Conservation (phyloP, 2,888 invertebrate species). For the Augochlorella aurata region DNA sequence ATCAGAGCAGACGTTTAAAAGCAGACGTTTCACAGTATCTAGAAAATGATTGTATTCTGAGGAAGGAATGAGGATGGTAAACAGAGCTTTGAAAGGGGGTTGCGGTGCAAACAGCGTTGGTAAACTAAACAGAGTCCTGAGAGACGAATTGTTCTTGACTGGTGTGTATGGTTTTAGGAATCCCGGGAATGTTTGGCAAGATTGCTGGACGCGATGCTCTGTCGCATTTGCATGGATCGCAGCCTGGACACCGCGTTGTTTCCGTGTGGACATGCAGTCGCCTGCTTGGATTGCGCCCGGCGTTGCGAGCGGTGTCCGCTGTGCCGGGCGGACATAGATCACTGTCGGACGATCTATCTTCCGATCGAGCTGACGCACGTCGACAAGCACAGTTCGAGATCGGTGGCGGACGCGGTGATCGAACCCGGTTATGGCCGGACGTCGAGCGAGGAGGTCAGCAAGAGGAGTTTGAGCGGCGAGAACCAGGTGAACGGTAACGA, state of each 20-base stretch:
- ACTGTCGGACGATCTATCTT: conserved; percentile 88
- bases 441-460: conserved; percentile 69
- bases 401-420: conserved; percentile 63
- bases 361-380: conserved; percentile 84
- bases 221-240: conserved; percentile 94
- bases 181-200: conserved; percentile 84
- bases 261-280: conserved; percentile 94
- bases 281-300: conserved; percentile 89
- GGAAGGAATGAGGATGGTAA: too few species aligned
- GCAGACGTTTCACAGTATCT: too few species aligned
- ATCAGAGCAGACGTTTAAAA: too few species aligned
- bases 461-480: conserved; percentile 68
- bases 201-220: conserved; percentile 88
- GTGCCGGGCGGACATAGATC: conserved; percentile 88
- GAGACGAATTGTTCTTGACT: too few species aligned
- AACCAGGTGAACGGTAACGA: conserved; percentile 63
- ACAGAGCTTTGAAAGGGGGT: too few species aligned
- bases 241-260: conserved; percentile 92
- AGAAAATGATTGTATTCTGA: too few species aligned
- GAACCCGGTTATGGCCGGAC: conserved; percentile 65
- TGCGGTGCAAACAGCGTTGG: too few species aligned
- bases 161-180: conserved; percentile 76
- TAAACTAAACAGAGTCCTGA: too few species aligned
- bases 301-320: conserved; percentile 89
- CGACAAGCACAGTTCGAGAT: conserved; percentile 75